phyloP scores from a whole-genome alignment of 2,888 invertebrate genomes.

The Tachina fera region DNA sequence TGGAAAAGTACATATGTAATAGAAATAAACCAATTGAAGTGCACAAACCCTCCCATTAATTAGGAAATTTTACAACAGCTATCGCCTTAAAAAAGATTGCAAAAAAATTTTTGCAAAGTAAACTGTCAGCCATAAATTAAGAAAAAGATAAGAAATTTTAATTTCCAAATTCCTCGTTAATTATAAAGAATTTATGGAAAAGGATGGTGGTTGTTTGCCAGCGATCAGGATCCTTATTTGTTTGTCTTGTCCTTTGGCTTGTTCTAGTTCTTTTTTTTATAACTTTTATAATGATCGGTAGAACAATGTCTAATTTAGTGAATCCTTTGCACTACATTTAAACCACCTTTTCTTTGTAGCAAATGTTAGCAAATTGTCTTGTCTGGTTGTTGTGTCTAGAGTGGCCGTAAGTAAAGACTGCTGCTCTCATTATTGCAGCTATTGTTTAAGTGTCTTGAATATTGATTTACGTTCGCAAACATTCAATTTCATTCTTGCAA shows the following conservation, averaged over 20 bases:
- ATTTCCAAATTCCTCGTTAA: constrained; percentile 48
- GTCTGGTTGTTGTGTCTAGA: constrained; percentile 12
- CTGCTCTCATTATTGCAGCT: constrained; percentile 54
- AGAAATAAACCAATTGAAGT: constrained; percentile 51
- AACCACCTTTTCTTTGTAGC: constrained; percentile 34
- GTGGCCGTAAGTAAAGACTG: constrained; percentile 18
- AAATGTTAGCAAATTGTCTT: constrained; percentile 36
- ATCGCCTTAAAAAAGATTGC: background rate
- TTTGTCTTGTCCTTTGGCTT: background rate
- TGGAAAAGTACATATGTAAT: background rate
- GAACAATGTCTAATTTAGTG: constrained; percentile 27
- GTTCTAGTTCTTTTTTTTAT: constrained; percentile 8
- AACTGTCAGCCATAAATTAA: constrained; percentile 61
- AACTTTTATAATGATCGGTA: background rate
- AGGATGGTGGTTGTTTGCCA: constrained; percentile 2
- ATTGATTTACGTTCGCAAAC: constrained; percentile 64
- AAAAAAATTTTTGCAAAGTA: constrained; percentile 9
- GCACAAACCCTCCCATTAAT: constrained; percentile 67
- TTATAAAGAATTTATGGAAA: constrained; percentile 45
- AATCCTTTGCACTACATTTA: constrained; percentile 32
- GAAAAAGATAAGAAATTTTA: constrained; percentile 36
- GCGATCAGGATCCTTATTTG: constrained; percentile 9
- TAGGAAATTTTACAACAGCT: constrained; percentile 25
- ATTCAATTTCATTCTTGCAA: constrained; percentile 4
- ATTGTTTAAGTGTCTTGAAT: constrained; percentile 59